phyloP scores from a whole-genome alignment of 2,113 vertebrate genomes.

The Sus scrofa region DNA sequence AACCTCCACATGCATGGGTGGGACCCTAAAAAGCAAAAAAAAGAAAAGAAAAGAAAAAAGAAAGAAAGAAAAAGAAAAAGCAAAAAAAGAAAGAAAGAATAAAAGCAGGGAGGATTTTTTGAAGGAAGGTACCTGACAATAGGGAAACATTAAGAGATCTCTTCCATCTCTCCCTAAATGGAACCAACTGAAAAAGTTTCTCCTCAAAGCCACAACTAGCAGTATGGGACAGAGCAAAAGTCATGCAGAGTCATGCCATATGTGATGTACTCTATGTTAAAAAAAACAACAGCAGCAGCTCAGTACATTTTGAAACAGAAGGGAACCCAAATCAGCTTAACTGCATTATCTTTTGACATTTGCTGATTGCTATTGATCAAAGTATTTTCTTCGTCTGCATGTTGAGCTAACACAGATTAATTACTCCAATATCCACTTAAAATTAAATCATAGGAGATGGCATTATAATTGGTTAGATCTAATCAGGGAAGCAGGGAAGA shows the following conservation, averaged over 20 bases:
- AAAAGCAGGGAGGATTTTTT: too few species aligned
- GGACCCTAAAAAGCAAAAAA: too few species aligned
- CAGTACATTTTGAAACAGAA: constrained; percentile 33
- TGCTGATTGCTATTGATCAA: constrained; percentile 51
- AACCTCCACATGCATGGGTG: too few species aligned
- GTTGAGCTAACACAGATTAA: constrained; percentile 69
- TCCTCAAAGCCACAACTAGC: neutral
- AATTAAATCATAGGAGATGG: constrained; percentile 58
- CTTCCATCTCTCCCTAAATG: neutral
- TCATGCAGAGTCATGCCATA: neutral
- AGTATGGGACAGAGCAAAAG: neutral
- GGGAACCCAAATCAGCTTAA: constrained; percentile 28
- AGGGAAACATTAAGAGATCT: neutral
- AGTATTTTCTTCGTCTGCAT: constrained; percentile 52
- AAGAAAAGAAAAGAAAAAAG: too few species aligned
- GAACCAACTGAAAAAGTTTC: neutral
- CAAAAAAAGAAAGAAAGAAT: too few species aligned
- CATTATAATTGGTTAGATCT: neutral
- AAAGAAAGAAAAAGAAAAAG: too few species aligned
- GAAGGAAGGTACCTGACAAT: neutral
- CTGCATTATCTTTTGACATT: constrained; percentile 60
- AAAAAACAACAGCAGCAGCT: neutral
- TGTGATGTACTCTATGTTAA: neutral
- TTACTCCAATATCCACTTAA: constrained; percentile 63
- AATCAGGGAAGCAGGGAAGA: constrained; percentile 16